Evolutionary conservation across 2,888 invertebrate genomes (phyloP), one percentile per base, ranked within the genome.

Genomic region (Steinernema hermaphroditum): DNA sequence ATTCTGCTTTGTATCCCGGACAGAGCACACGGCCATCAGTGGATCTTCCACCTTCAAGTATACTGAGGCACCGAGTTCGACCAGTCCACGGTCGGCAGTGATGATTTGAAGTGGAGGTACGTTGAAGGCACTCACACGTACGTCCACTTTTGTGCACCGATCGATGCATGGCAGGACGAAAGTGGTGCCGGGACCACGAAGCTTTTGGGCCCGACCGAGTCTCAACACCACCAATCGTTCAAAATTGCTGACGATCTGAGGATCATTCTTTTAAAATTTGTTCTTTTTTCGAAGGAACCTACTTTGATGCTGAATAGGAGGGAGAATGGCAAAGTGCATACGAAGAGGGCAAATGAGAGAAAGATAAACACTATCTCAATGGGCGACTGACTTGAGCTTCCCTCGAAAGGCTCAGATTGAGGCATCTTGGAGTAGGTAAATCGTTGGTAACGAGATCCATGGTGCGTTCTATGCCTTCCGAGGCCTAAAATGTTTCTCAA

Each of bases 71-170:
- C 88, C 88, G 14, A 89, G 80, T 76, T 89, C 88, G 34, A 89
- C 86, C 19, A 88, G 84, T 9, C 87, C 89, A 29, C 86, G 82
- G 80, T 89, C 89, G 14, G 76, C 74, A 2, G 88, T 88, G 29
- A 89, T 85, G 2, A 88, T 78, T 84, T 88, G 88, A 46, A 88
- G 82, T 14, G 88, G 88, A n/a, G 89, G 88, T 9, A 89, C 87
- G 80, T 87, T 88, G 79, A 88, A 88, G 6, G 88, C 88, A 72
- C 85, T 88, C 72, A 86, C 83, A 37, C 88, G 80, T 29, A 88
- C 83, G 76, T 88, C 88, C 2, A 89, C 86, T 70, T 81, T 85
- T 70, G 85, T 84, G 27, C 79, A 83, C 54, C 73, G 72, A 76
- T 88, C 88, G 70, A 89, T 85, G 79, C 87, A 87, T 1, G 89